Percentiles rank a stretch among this genome's conserved stretches.
These are phyloP conservation scores for Porites cylindrica DNA, from an alignment of 92 coral and sea anemone genomes.

Conservation along the genomic window DNA sequence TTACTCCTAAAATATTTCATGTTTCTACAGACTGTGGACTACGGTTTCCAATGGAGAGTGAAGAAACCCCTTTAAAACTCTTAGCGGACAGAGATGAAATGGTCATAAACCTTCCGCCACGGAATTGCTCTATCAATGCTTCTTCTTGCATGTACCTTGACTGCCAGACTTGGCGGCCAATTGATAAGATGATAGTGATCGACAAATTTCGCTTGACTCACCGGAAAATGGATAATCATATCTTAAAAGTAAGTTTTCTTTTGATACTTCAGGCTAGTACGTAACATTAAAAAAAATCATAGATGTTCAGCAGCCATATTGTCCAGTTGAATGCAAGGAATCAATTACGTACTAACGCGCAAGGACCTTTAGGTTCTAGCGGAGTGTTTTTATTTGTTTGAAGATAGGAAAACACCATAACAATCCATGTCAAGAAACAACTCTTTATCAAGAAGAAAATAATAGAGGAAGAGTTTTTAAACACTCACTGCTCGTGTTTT, in stretches of 20 bases:
- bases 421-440: too few relatives aligned
- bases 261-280: not conserved
- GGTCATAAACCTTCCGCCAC: not conserved
- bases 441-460: too few relatives aligned
- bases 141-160: constrained; percentile 21
- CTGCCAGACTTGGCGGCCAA: constrained; percentile 20
- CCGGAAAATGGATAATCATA: not conserved
- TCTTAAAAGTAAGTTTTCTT: constrained; percentile 15
- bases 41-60: constrained; percentile 3
- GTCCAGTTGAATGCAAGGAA: too few relatives aligned
- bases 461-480: too few relatives aligned
- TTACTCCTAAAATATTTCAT: not conserved
- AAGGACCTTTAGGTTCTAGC: too few relatives aligned
- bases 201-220: constrained; percentile 13
- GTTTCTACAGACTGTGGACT: constrained; percentile 8
- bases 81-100: not conserved
- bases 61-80: constrained; percentile 1
- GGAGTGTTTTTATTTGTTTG: too few relatives aligned
- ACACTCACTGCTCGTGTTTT: too few relatives aligned
- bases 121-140: constrained; percentile 15
- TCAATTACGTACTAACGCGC: too few relatives aligned
- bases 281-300: not conserved
- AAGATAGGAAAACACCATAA: too few relatives aligned
- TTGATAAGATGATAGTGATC: not conserved
- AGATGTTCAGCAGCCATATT: not conserved